Evolutionary conservation across 1,140 invertebrate genomes (phyloP), one percentile per base, ranked within the genome.

Genomic region (Anoplolepis gracilipes): DNA sequence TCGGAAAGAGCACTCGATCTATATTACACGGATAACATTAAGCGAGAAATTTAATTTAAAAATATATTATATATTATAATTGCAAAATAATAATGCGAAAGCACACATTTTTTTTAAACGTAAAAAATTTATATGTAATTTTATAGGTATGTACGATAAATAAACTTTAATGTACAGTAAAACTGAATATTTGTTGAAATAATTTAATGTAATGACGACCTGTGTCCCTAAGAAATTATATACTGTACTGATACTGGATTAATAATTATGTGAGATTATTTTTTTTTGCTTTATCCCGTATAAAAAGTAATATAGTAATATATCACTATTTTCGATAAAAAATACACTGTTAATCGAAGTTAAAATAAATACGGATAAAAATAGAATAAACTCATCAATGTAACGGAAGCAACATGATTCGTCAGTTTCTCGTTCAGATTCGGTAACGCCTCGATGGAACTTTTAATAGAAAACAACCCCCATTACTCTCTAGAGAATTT

Each of bases 391-490:
- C 2, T 67, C 1, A 22, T 49, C 46, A 4, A 30, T 69, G 33
- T 69, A 57, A 69, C 65, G 10, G 25, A 72, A 59, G 25, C 13
- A 46, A 11, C 57, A 13, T 19, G 39, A 84, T 65, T 77, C 30
- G 72, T 82, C 25, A 25, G 53, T 22, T 70, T 55, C 46, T 55
- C 55, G 55, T 75, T 82, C 28, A n/a, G 13, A 76, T 33, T 85
- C 36, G 75, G 62, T 67, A 28, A 78, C 59, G 62, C 49, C 25
- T 57, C 49, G 55, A 69, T 86, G 13, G 61, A 85, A 84, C 72
- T 87, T 90, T 89, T 87, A 87, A 91, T 86, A 91, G 84, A 89
- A 89, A 90, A 84, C 62, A 86, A 79, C 85, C 59, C 69, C 84
- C 72, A 62, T 90, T 87, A 85, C 79, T 86, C 90, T 86, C 78